Base-by-base conservation (phyloP, 92 coral and sea anemone genomes). In the Zoanthus gigantus region DNA sequence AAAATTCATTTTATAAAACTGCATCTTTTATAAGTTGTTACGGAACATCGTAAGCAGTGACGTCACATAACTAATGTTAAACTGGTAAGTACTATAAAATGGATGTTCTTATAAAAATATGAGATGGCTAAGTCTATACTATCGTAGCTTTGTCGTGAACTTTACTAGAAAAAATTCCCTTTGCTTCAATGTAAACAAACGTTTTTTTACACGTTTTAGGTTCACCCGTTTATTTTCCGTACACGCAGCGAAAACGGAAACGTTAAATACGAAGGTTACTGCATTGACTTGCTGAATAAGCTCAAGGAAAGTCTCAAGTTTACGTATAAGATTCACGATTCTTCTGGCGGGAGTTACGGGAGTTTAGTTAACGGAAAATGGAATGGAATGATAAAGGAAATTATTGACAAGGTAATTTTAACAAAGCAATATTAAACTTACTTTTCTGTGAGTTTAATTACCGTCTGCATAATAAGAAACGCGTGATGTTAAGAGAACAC, bases 381-480 rank as follows among this genome's bases (percentile, higher is more conserved):
- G 98, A 89, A 93, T 57, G 98, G 98, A 11, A 87, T 94, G 98
- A 86, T 94, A 54, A 81, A 87, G 28, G 92, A 95, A 88, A 44
- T 95, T 5, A 48, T 89, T 2, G 87, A 80, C 31, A 74, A 89
- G 93, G 95, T 93, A 54, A 34, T 34, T 34, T 34, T 34, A 34
- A 3, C 3, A 34, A 34, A 34, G 42, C 42, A 34, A 34, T 34
- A 34, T 0, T 34, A 1, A 34, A 34, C 42, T 1, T 3, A 16
- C n/a, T 1, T 58, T 58, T 58, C n/a, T 8, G 5, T 53, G n/a
- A 14, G 65, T 16, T 58, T 58, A 14, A 23, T 23, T 23, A 23
- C 6, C 65, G 42, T 58, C 6, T 1, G 12, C 15, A 9, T 53
- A 9, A 53, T 53, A 53, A 53, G 6, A 4, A 4, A 53, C 42